phyloP scores from a whole-genome alignment of 92 coral and sea anemone genomes.

The Siderastrea siderea region DNA sequence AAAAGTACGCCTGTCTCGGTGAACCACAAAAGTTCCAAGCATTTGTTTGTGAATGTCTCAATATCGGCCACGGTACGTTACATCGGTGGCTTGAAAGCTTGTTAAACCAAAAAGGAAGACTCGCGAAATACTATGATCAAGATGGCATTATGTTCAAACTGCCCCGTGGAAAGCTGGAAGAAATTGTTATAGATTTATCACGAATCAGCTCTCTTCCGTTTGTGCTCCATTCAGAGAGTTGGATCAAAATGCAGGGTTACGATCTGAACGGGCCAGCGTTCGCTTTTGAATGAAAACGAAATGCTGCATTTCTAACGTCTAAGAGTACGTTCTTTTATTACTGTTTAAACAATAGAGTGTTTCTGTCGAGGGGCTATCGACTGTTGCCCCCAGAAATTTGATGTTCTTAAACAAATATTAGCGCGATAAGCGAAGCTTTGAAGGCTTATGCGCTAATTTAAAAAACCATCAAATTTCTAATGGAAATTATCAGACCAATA shows the following conservation, averaged over 20 bases:
- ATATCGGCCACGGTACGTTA: constrained; percentile 18
- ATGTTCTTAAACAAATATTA: no score
- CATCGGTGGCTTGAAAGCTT: constrained; percentile 25
- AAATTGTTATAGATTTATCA: constrained; percentile 33
- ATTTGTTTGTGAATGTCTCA: constrained; percentile 53
- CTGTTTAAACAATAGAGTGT: no score
- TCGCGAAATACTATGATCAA: constrained; percentile 20
- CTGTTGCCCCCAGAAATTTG: no score
- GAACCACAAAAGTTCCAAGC: constrained; percentile 45
- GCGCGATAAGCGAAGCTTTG: no score
- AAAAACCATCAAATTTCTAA: no score
- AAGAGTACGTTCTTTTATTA: not conserved
- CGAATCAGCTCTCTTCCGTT: constrained; percentile 46
- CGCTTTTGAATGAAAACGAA: constrained; percentile 27
- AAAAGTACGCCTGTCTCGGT: not conserved
- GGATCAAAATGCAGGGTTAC: constrained; percentile 6
- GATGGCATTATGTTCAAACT: constrained; percentile 12
- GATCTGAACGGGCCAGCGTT: not conserved
- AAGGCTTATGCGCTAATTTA: no score
- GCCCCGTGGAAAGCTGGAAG: constrained; percentile 18
- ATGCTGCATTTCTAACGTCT: not conserved
- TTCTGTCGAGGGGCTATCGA: no score
- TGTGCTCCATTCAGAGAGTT: constrained; percentile 36
- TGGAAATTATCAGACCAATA: no score
- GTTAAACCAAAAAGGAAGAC: constrained; percentile 1